Base-by-base conservation (phyloP, 2,888 invertebrate species). In the Nezara viridula region DNA sequence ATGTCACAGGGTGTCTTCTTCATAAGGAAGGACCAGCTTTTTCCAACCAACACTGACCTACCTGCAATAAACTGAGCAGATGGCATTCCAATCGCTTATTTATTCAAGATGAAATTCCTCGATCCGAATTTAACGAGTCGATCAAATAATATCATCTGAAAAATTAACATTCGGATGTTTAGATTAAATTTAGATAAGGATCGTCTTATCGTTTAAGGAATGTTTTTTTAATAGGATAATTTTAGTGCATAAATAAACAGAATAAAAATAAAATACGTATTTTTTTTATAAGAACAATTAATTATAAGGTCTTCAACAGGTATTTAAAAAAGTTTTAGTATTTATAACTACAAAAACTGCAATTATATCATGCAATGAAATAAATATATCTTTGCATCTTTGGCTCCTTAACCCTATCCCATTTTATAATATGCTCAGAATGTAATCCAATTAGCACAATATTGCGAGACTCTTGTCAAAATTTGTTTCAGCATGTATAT, bases 1-100 rank as follows among this genome's bases (percentile, higher is more conserved):
- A 73, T 73, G 66, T 73, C 66, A 73, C 19, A 73, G 66, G 37
- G 21, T 73, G 37, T 37, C 66, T 73, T 73, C 66, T 73, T 37
- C 66, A 37, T 24, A 73, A 73, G 66, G 66, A 32, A n/a, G 1
- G 14, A 2, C 19, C 66, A 21, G 66, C 66, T 37, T 73, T 37
- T 73, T 73, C 10, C 37, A 14, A 37, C 19, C 19, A 37, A 19
- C 37, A 73, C 66, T 73, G 66, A 73, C 66, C 66, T 73, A 66
- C 66, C 66, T 32, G 6, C 32, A 32, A 66, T 66, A 73, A 73
- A 19, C 66, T 24, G 19, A 19, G 66, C 7, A 37, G 37, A 37
- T 73, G 32, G 32, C 32, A 73, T 73, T 73, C 37, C 66, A 37
- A 37, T 37, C 32, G 32, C 16, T 73, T 37, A 37, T 37, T 32